phyloP scores from a whole-genome alignment of 2,797 vertebrate species.

The Leptatherina wallacei region DNA sequence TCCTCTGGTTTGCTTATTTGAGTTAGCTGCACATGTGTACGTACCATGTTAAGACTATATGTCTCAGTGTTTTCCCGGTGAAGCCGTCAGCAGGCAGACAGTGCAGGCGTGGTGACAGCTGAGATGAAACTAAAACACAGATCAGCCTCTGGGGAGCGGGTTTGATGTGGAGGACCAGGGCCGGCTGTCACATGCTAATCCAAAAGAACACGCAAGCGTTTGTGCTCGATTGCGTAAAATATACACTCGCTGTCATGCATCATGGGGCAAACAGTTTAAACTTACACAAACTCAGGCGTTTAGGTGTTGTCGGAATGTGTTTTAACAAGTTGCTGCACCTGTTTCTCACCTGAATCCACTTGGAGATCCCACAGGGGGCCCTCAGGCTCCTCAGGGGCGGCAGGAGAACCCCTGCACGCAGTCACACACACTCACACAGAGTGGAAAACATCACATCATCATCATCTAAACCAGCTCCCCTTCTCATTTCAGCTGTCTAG shows the following conservation, averaged over 20 bases:
- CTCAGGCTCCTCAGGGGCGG: slow-evolving; percentile 72
- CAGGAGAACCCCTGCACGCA: slow-evolving; percentile 50
- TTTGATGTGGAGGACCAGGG: slow-evolving; percentile 53
- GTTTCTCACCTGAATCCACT: slow-evolving; percentile 67
- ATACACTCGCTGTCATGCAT: slow-evolving; percentile 18
- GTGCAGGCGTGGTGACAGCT: slow-evolving; percentile 64
- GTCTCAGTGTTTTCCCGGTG: slow-evolving; percentile 47
- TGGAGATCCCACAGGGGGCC: slow-evolving; percentile 36
- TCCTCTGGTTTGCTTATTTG: slow-evolving; percentile 10
- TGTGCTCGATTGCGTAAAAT: slow-evolving; percentile 22
- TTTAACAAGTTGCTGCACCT: slow-evolving; percentile 58
- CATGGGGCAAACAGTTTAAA: slow-evolving; percentile 6
- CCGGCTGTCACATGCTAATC: slow-evolving; percentile 64
- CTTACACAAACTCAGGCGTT: background rate
- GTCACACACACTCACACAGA: slow-evolving; percentile 35
- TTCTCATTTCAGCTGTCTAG: slow-evolving; percentile 64
- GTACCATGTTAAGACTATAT: slow-evolving; percentile 32
- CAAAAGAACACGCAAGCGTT: slow-evolving; percentile 39
- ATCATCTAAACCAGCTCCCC: slow-evolving; percentile 58
- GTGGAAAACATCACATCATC: slow-evolving; percentile 77
- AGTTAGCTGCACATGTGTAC: background rate
- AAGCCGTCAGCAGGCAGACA: slow-evolving; percentile 62
- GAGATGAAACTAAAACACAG: slow-evolving; percentile 59
- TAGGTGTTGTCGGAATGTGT: slow-evolving; percentile 20
- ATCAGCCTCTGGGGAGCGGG: slow-evolving; percentile 44